These are phyloP conservation scores for Leptinotarsa juncta DNA, from an alignment of 2,888 invertebrate species.

Conservation along the genomic window DNA sequence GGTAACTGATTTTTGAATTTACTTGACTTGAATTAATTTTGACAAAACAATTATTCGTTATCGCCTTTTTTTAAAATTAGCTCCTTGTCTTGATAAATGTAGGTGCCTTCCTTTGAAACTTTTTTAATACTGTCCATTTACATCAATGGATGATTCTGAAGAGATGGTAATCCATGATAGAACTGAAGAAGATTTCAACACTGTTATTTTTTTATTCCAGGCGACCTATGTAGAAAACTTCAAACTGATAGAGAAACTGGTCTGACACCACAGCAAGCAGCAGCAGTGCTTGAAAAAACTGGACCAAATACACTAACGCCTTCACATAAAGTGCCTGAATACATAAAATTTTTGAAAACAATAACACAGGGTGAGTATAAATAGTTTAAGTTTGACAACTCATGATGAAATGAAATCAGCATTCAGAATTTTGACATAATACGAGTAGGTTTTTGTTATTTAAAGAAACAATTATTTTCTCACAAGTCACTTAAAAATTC, in stretches of 20 bases:
- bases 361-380: constrained; percentile 56
- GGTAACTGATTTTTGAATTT: no score
- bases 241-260: constrained; percentile 67
- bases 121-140: no score
- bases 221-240: constrained; percentile 61
- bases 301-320: constrained; percentile 82
- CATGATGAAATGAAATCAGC: no score
- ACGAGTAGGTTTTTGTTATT: no score
- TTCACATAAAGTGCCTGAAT: constrained; percentile 78
- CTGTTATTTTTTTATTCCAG: constrained; percentile 48
- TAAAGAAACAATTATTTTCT: not conserved
- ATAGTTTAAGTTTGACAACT: not conserved
- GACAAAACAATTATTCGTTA: no score
- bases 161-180: not conserved
- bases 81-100: no score
- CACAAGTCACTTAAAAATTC: not conserved
- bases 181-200: not conserved
- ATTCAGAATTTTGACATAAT: no score
- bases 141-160: no score
- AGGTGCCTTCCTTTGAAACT: no score
- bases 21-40: no score
- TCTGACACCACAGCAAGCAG: constrained; percentile 72
- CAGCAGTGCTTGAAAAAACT: constrained; percentile 69
- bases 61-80: no score
- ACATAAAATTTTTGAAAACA: constrained; percentile 72